Conservation (phyloP, 2,113 vertebrate genomes). For the Notothenia coriiceps region DNA sequence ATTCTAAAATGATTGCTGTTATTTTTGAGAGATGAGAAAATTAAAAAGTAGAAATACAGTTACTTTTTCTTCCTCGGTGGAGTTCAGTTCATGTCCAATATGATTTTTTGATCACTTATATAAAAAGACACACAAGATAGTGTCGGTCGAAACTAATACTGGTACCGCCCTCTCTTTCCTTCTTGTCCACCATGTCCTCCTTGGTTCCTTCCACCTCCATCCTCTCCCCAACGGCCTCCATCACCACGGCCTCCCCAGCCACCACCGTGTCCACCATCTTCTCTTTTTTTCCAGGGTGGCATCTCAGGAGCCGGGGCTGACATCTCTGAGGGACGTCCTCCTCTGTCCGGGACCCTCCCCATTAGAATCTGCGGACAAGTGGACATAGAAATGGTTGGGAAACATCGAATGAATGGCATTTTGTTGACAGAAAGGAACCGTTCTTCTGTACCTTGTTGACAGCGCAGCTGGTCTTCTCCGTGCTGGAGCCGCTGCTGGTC, state of each 20-base stretch:
- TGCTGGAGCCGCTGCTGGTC: constrained; percentile 92
- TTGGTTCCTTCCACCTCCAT: constrained; percentile 74
- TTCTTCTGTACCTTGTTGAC: constrained; percentile 90
- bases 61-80: too few relatives aligned
- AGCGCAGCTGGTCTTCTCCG: constrained; percentile 90
- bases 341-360: constrained; percentile 96
- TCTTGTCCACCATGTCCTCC: constrained; percentile 66
- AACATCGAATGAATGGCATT: accelerated
- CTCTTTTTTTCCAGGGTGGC: constrained; percentile 95
- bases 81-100: constrained; percentile 2
- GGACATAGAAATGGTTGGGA: neutral
- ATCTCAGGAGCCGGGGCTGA: constrained; percentile 93
- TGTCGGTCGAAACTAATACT: constrained; percentile 45
- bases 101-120: neutral
- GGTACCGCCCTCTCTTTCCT: constrained; percentile 73
- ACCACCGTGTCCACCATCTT: constrained; percentile 81
- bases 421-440: accelerated
- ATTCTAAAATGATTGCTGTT: too few relatives aligned
- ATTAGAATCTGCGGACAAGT: constrained; percentile 88
- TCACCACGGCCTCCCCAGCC: constrained; percentile 65
- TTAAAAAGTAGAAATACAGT: neutral
- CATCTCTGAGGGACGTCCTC: constrained; percentile 94
- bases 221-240: constrained; percentile 45
- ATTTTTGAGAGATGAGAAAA: neutral
- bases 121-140: neutral